Base-by-base conservation (phyloP, 1,140 invertebrate species). In the Diprion similis region DNA sequence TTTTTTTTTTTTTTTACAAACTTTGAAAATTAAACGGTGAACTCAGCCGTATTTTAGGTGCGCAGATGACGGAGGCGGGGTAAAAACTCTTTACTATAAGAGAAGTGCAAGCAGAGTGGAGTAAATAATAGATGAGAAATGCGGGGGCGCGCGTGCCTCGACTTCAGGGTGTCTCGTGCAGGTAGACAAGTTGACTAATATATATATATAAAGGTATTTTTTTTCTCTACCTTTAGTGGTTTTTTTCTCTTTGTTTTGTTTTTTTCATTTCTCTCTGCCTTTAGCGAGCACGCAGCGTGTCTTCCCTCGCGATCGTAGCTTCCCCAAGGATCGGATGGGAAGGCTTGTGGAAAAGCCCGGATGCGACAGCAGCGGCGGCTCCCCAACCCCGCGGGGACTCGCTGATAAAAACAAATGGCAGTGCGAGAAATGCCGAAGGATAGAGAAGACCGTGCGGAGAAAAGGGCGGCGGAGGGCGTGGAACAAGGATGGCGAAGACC, bases 331-430 rank as follows among this genome's bases (percentile, higher is more conserved):
- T 59, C 11, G 51, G 51, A 59, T 59, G 51, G 51, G 51, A 59
- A 59, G 51, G 51, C 51, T 59, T 59, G 51, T 59, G 51, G 51
- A 59, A 59, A 59, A 59, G 51, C 51, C 51, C 11, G 4, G 51
- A 59, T 17, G 51, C 51, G 51, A 59, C 51, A 59, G 59, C 59
- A 18, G 15, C 67, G 78, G 76, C 81, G 78, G 79, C 81, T 76
- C 78, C 77, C 77, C 74, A 78, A 73, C 71, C 83, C 81, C 80
- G 70, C 68, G 81, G 78, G 51, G 84, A 84, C 75, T 75, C 70
- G 78, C 81, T 87, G 84, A 88, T 88, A 87, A 88, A 88, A 88
- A 87, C 84, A 85, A 87, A 88, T 86, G 84, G 84, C 80, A 77
- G 78, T 19, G 24, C 72, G 76, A 77, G 78, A 81, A 69, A 78